phyloP scores from a whole-genome alignment of 2,888 invertebrate genomes.

The Ophion ventricosus region DNA sequence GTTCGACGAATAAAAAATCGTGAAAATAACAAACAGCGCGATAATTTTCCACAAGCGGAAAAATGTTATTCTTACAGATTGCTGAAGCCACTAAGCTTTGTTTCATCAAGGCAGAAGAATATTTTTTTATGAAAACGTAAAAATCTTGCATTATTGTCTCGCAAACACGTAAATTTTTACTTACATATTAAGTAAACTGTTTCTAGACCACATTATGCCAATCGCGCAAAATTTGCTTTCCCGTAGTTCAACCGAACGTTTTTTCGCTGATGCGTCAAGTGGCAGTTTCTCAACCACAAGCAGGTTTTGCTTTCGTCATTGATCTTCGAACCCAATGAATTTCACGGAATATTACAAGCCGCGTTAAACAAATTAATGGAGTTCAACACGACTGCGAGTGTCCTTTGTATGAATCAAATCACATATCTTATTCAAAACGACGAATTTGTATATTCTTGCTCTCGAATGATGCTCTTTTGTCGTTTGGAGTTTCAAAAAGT shows the following conservation, averaged over 20 bases:
- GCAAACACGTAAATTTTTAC: constrained; percentile 49
- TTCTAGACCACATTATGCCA: not conserved
- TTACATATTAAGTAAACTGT: constrained; percentile 61
- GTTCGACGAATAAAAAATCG: constrained; percentile 13
- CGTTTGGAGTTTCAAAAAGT: not conserved
- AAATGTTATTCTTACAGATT: constrained; percentile 25
- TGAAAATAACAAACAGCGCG: not conserved
- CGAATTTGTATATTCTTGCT: not conserved
- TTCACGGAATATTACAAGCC: not conserved
- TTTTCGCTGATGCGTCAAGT: not conserved
- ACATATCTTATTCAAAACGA: constrained; percentile 1
- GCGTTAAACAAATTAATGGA: not conserved
- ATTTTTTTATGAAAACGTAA: constrained; percentile 15
- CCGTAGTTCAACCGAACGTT: constrained; percentile 15
- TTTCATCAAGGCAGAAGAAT: constrained; percentile 34
- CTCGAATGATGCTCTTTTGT: not conserved
- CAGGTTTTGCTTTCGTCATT: constrained; percentile 6
- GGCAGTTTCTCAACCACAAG: no score
- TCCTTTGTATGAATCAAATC: not conserved
- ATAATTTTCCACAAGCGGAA: not conserved
- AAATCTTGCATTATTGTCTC: constrained; percentile 15
- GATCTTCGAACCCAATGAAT: not conserved
- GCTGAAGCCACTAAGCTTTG: constrained; percentile 5
- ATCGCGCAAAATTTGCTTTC: not conserved
- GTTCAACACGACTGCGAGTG: not conserved